phyloP scores from a whole-genome alignment of 2,113 vertebrate species.

The Oryctolagus cuniculus region DNA sequence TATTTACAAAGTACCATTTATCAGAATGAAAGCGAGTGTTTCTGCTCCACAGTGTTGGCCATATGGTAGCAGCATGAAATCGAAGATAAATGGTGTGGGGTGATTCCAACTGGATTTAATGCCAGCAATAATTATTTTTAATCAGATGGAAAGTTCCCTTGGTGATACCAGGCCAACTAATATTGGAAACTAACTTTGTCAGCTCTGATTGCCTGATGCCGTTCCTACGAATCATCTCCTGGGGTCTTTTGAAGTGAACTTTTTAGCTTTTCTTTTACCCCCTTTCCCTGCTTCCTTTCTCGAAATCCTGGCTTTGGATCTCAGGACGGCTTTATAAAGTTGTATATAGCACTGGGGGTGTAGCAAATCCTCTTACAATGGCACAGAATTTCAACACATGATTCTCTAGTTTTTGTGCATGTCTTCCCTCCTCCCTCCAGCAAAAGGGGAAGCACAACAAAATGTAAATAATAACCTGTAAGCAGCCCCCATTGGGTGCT shows the following conservation, averaged over 20 bases:
- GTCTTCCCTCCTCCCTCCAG: background rate
- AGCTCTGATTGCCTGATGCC: slow-evolving; percentile 58
- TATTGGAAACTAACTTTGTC: slow-evolving; percentile 72
- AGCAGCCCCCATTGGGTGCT: background rate
- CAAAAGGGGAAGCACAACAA: background rate
- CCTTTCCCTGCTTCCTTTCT: slow-evolving; percentile 51
- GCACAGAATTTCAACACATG: background rate
- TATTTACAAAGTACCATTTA: slow-evolving; percentile 89
- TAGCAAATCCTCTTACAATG: background rate
- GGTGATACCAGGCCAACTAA: slow-evolving; percentile 80
- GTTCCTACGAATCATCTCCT: slow-evolving; percentile 71
- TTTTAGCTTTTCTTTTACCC: slow-evolving; percentile 33
- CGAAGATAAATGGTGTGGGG: slow-evolving; percentile 79
- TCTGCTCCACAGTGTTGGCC: slow-evolving; percentile 81
- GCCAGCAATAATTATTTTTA: slow-evolving; percentile 89
- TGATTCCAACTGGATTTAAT: slow-evolving; percentile 86
- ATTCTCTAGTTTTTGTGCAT: background rate
- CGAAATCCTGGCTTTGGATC: slow-evolving; percentile 81
- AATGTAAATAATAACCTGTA: background rate
- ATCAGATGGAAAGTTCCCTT: slow-evolving; percentile 89
- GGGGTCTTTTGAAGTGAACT: slow-evolving; percentile 63
- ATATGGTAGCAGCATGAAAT: slow-evolving; percentile 84
- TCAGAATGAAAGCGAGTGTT: slow-evolving; percentile 84
- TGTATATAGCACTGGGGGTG: slow-evolving; percentile 75
- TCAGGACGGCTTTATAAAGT: slow-evolving; percentile 69